Conservation (phyloP, 2,797 vertebrate species). For the Helicolenus hilgendorfi region DNA sequence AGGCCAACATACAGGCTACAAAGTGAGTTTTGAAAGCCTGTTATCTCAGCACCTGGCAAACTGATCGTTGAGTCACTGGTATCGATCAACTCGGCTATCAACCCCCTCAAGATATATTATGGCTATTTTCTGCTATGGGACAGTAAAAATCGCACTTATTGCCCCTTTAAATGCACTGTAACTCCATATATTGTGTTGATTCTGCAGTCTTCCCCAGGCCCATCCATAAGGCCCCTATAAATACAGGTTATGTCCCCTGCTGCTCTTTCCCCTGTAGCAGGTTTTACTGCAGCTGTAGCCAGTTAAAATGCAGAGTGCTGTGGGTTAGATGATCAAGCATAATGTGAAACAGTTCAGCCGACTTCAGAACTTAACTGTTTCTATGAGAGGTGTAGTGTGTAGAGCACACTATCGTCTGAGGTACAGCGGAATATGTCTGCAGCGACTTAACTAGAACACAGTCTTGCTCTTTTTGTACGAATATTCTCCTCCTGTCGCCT, state of each 20-base stretch:
- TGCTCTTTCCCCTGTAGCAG: slow-evolving; percentile 26
- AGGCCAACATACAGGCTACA: slow-evolving; percentile 36
- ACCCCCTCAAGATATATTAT: slow-evolving; percentile 60
- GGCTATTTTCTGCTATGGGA: slow-evolving; percentile 55
- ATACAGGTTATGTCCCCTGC: slow-evolving; percentile 49
- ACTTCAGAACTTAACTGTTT: slow-evolving; percentile 42
- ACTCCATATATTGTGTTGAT: slow-evolving; percentile 77
- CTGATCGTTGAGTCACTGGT: slow-evolving; percentile 68
- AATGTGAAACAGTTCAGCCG: slow-evolving; percentile 55
- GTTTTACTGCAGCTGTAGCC: slow-evolving; percentile 53
- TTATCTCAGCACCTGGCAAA: slow-evolving; percentile 79
- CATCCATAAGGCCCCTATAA: slow-evolving; percentile 52
- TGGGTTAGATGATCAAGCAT: slow-evolving; percentile 54
- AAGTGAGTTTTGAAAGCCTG: slow-evolving; percentile 68
- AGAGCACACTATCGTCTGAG: not conserved
- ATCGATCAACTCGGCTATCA: slow-evolving; percentile 73
- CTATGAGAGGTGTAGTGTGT: slow-evolving; percentile 16
- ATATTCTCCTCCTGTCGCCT: slow-evolving; percentile 36
- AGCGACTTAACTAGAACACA: not conserved
- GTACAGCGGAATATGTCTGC: slow-evolving; percentile 20
- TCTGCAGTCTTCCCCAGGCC: slow-evolving; percentile 66
- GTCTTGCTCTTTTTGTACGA: slow-evolving; percentile 23
- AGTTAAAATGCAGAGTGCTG: slow-evolving; percentile 48
- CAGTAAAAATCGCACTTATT: slow-evolving; percentile 67
- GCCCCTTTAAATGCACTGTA: slow-evolving; percentile 71